phyloP scores from a whole-genome alignment of 2,797 vertebrate genomes.

The Chelon labrosus region DNA sequence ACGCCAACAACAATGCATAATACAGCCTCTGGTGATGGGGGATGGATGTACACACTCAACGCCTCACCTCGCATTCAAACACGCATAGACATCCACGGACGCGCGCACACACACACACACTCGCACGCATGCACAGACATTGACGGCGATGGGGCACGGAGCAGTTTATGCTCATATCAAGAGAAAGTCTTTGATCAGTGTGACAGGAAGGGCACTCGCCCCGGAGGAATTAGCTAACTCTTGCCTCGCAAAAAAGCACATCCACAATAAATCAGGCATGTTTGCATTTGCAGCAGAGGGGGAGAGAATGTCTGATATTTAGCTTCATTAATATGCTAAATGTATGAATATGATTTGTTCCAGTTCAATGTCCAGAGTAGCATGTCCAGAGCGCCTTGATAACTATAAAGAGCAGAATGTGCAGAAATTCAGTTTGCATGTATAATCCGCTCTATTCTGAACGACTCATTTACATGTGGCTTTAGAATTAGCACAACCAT shows the following conservation, averaged over 20 bases:
- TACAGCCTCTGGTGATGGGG: conserved; percentile 83
- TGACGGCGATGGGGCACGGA: conserved; percentile 76
- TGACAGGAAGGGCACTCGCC: conserved; percentile 81
- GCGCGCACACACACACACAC: conserved; percentile 38
- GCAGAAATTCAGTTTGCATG: conserved; percentile 67
- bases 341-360: conserved; percentile 81
- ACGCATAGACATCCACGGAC: conserved; percentile 23
- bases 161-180: conserved; percentile 83
- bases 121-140: conserved; percentile 74
- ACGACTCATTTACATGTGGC: conserved; percentile 61
- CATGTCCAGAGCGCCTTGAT: conserved; percentile 72
- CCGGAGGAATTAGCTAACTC: conserved; percentile 79
- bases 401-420: conserved; percentile 57
- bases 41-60: conserved; percentile 58
- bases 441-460: conserved; percentile 73
- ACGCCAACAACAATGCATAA: conserved; percentile 87
- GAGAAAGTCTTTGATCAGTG: conserved; percentile 79
- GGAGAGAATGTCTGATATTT: conserved; percentile 72
- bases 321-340: conserved; percentile 82
- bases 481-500: conserved; percentile 50
- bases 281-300: conserved; percentile 60
- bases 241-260: conserved; percentile 76
- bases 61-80: conserved; percentile 38
- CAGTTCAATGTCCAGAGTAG: conserved; percentile 70
- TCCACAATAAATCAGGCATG: conserved; percentile 73